Percentiles rank a stretch among this genome's conserved stretches.
Evolutionary conservation across 1,140 invertebrate species (phyloP).

Genomic region (Nasonia longicornis): DNA sequence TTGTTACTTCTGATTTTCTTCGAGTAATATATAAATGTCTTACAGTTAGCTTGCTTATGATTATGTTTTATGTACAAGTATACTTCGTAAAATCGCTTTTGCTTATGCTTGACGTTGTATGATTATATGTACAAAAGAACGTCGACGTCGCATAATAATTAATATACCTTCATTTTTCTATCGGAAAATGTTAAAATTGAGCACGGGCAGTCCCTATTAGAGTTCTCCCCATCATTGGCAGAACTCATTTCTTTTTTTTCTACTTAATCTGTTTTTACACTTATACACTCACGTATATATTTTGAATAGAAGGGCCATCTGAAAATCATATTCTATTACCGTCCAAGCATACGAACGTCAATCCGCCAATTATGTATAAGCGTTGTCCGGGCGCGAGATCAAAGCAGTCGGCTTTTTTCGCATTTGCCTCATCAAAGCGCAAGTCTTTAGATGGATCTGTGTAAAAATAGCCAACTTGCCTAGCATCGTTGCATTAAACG

Average conservation of each 20-base stretch:
- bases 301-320: not conserved
- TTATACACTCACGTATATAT: slow-evolving; percentile 3
- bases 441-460: no score
- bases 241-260: slow-evolving; percentile 1
- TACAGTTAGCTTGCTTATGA: slow-evolving; percentile 42
- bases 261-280: slow-evolving; percentile 22
- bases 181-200: slow-evolving; percentile 17
- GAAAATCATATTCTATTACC: not conserved
- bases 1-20: not conserved
- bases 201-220: not conserved
- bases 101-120: not conserved
- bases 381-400: not conserved
- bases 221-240: not conserved
- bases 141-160: slow-evolving; percentile 1
- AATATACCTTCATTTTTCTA: slow-evolving; percentile 1
- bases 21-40: slow-evolving; percentile 42
- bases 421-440: not conserved
- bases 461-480: no score
- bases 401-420: not conserved
- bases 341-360: no score
- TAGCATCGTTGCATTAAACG: not conserved
- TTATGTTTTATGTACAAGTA: slow-evolving; percentile 46
- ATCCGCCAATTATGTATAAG: no score
- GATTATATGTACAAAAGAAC: slow-evolving; percentile 44
- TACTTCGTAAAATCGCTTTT: slow-evolving; percentile 39